A percentile compares a stretch with the other conserved stretches of the same genome.
These are phyloP conservation scores for Lampris incognitus DNA, from an alignment of 2,113 vertebrate genomes.

Conservation along the genomic window DNA sequence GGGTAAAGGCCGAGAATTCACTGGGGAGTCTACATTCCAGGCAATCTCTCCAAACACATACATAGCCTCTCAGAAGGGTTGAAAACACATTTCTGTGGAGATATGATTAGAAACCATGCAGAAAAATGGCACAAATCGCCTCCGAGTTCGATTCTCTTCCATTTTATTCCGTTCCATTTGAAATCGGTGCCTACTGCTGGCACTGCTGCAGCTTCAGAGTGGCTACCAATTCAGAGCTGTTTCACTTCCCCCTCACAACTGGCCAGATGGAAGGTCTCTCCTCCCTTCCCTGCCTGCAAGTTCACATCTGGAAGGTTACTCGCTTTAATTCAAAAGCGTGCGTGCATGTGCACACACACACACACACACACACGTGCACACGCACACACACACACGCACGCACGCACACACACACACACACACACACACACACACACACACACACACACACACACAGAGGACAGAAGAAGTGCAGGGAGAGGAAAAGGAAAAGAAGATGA, in stretches of 20 bases:
- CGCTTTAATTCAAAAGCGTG: not conserved
- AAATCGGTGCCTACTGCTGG: not conserved
- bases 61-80: too few relatives aligned
- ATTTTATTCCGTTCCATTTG: not conserved
- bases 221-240: slow-evolving; percentile 10
- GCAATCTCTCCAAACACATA: too few relatives aligned
- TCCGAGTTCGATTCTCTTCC: not conserved
- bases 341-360: not conserved
- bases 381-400: not conserved
- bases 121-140: too few relatives aligned
- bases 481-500: slow-evolving; percentile 1
- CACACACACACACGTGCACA: slow-evolving; percentile 16
- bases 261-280: slow-evolving; percentile 19
- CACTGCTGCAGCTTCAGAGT: too few relatives aligned
- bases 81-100: too few relatives aligned
- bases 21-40: too few relatives aligned
- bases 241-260: slow-evolving; percentile 16
- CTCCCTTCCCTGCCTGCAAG: slow-evolving; percentile 35
- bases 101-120: too few relatives aligned
- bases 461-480: slow-evolving; percentile 16
- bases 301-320: slow-evolving; percentile 64
- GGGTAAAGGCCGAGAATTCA: too few relatives aligned
- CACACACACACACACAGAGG: slow-evolving; percentile 4
- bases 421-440: not conserved
- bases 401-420: not conserved